These are phyloP conservation scores for Romanogobio albipinnatus DNA, from an alignment of 2,113 vertebrate genomes.

Conservation along the genomic window DNA sequence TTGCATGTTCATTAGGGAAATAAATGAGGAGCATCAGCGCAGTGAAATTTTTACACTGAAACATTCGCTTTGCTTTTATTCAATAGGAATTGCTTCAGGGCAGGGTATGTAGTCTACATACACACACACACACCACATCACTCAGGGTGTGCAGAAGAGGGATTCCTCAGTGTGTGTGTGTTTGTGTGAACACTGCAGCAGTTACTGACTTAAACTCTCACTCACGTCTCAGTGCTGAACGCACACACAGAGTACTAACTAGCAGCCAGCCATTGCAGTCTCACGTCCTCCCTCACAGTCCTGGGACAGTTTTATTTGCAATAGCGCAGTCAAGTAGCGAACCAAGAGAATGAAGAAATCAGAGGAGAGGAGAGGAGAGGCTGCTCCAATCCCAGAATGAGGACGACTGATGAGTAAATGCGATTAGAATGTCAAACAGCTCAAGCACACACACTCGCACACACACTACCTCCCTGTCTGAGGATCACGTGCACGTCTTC, in stretches of 20 bases:
- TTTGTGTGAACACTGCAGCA: slow-evolving; percentile 38
- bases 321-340: not conserved
- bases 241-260: not conserved
- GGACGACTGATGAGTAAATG: not conserved
- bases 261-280: not conserved
- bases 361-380: not conserved
- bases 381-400: not conserved
- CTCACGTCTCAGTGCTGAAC: slow-evolving; percentile 37
- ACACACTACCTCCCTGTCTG: not conserved
- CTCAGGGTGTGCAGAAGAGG: not conserved
- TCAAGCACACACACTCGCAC: not conserved
- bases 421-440: not conserved
- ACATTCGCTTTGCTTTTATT: slow-evolving; percentile 1
- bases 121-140: not conserved
- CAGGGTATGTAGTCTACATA: not conserved
- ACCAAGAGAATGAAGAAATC: not conserved
- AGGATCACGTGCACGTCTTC: not conserved
- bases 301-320: not conserved
- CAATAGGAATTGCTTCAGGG: not conserved
- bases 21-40: not conserved
- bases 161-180: slow-evolving; percentile 10
- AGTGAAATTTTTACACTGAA: not conserved
- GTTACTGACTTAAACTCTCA: slow-evolving; percentile 37
- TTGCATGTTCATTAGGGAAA: slow-evolving; percentile 14
- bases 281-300: not conserved